Base-by-base conservation (phyloP, 2,888 invertebrate species). In the Nasonia oneida region DNA sequence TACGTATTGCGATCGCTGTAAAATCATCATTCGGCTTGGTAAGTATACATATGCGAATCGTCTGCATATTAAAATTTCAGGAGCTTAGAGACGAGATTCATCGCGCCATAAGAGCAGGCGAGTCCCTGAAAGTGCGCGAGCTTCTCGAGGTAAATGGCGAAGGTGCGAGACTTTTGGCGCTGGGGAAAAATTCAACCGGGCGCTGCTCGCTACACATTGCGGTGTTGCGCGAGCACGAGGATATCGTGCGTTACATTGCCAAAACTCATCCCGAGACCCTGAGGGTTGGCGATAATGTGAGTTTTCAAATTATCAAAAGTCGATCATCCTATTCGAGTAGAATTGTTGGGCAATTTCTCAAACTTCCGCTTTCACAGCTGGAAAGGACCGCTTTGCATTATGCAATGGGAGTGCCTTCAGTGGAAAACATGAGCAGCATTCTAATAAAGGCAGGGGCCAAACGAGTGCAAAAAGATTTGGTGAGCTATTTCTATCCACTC, bases 361-460 rank as follows among this genome's bases (percentile, higher is more conserved):
- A 61, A 61, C 23, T 61, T 23, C 14, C 29, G 12, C 53, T 71
- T 87, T 94, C 94, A 78, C 93, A 98, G 98, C 92, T 98, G 94
- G 98, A 98, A 92, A 95, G 98, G 89, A 97, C 97, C 15, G 96
- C 98, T 1, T 94, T 98, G 50, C 98, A 98, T 93, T 98, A 98
- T 93, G 97, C 98, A 0, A 97, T 98, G 98, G 98, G 97, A 10
- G 95, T 98, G 3, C 97, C 97, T 84, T 96, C 97, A 89, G 97
- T 98, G 84, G 98, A 98, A 93, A 95, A 95, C 14, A 94, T 98
- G 73, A 98, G 97, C 91, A 95, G 96, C 88, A 95, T 98, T 80
- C 94, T 98, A 47, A 97, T 98, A 81, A 95, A 96, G 90, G 96
- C 97, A 14, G 98, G 98, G 53, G 97, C 98, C 67, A 97, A 96